Evolutionary conservation across 1,140 invertebrate genomes (phyloP), one percentile per base, ranked within the genome.

Genomic region (Chrysopa pallens): DNA sequence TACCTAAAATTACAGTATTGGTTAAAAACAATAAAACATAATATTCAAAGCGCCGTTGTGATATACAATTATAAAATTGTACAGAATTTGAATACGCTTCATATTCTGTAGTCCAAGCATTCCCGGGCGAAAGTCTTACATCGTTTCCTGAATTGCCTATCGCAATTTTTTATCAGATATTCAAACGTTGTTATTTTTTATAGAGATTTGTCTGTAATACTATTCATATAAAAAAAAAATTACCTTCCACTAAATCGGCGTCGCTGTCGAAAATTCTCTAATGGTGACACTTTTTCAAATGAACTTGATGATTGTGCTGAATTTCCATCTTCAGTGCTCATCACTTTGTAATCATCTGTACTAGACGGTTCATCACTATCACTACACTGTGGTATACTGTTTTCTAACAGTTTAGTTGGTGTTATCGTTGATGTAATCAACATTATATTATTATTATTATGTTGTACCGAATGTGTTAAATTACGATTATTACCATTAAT

Each of bases 221-320:
- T n/a, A n/a, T n/a, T n/a, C n/a, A n/a, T n/a, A n/a, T n/a, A n/a
- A n/a, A n/a, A n/a, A n/a, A 5, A 23, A 23, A 23, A 2, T 3
- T 23, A 23, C 17, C 17, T 23, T 23, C 17, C 17, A 23, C 17
- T 23, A 23, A 23, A 23, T 23, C 17, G 17, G 17, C 17, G 17
- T 33, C 31, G 8, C 6, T 11, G n/a, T 11, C 31, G 31, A 33
- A 12, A 33, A 9, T 11, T 33, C 8, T 33, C 31, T 4, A 64
- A 62, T 0, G 64, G 62, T n/a, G 63, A 66, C 8, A 54, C 42
- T 15, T 61, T 53, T 39, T 68, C 65, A 39, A 63, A 49, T 0
- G 62, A 64, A 44, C 60, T 63, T 1, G 61, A 61, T 5, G 65
- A 66, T 40, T 62, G 61, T 1, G 59, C 57, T 38, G 63, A 59